Evolutionary conservation across 2,797 vertebrate species (phyloP).

Genomic region (Smutsia temminckii): DNA sequence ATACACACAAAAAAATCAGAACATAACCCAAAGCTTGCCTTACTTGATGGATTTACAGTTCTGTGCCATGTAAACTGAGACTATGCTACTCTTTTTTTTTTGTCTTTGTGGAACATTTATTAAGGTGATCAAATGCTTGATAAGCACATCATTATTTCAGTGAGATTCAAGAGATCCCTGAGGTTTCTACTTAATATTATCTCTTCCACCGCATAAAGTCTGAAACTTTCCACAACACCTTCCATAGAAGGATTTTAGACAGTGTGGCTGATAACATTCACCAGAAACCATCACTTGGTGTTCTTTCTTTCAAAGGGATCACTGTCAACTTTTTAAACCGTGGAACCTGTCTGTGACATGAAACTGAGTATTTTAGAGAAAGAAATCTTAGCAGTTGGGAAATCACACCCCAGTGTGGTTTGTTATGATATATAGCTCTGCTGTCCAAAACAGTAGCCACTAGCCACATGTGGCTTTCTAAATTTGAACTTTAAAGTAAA

Average conservation of each 20-base stretch:
- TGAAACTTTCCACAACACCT: neutral
- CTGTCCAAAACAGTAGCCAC: constrained; percentile 46
- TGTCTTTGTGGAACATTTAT: neutral
- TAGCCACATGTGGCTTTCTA: constrained; percentile 67
- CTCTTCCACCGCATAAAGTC: neutral
- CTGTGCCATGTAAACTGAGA: neutral
- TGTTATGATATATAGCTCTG: constrained; percentile 4
- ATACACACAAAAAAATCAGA: neutral
- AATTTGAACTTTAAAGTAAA: constrained; percentile 56
- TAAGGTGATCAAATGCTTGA: neutral
- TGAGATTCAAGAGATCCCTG: neutral
- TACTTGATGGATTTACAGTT: neutral
- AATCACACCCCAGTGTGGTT: neutral
- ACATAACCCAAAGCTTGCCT: neutral
- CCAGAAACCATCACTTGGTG: neutral
- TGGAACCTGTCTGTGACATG: neutral
- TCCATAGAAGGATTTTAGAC: neutral
- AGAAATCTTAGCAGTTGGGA: neutral
- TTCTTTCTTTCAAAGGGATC: neutral
- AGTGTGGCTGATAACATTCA: neutral
- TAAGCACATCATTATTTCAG: neutral
- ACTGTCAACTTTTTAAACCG: neutral
- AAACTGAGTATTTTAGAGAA: constrained; percentile 10
- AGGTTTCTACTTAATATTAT: neutral
- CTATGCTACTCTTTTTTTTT: neutral